Base-by-base conservation (phyloP, 2,113 vertebrate species). In the Baryphthengus martii region DNA sequence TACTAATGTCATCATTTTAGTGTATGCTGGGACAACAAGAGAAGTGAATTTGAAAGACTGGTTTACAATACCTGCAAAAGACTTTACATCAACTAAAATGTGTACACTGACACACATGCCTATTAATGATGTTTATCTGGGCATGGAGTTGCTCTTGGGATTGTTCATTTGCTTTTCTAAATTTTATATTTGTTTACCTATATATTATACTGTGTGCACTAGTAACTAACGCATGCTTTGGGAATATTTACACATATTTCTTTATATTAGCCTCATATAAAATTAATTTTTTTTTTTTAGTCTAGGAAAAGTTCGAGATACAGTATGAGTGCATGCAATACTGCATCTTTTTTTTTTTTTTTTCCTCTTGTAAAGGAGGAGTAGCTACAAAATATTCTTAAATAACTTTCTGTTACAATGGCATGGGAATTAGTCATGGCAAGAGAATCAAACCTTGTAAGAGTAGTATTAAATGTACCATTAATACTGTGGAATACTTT, bases 341-440 rank as follows among this genome's bases (percentile, higher is more conserved):
- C 7, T 58, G 11, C 24, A 62, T 3, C 5, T n/a, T 12, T 0
- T 53, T n/a, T 15, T 0, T 53, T 55, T 55, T 85, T 61, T 29
- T 14, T 7, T n/a, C 31, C 10, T 40, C 35, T 74, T 59, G 10
- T 29, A 62, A 44, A 75, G 24, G 42, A 26, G 8, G 44, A 74
- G 35, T 77, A 62, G 70, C 17, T 53, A 49, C 5, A 55, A 84
- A 72, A 68, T 70, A 77, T 10, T 73, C 31, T 79, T 73, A 66
- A 86, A 91, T 74, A 59, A 59, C 4, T 80, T 86, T 85, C 77
- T 65, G 26, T 91, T 91, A 76, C 78, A 84, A 85, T 85, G 19
- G n/a, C 26, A 59, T 49, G 33, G 45, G 50, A 82, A 53, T 88
- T 59, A 63, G 35, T 73, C 40, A 47, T 76, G 55, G 55, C 53